Conservation (phyloP, 1,140 invertebrate genomes). For the Diabrotica undecimpunctata region DNA sequence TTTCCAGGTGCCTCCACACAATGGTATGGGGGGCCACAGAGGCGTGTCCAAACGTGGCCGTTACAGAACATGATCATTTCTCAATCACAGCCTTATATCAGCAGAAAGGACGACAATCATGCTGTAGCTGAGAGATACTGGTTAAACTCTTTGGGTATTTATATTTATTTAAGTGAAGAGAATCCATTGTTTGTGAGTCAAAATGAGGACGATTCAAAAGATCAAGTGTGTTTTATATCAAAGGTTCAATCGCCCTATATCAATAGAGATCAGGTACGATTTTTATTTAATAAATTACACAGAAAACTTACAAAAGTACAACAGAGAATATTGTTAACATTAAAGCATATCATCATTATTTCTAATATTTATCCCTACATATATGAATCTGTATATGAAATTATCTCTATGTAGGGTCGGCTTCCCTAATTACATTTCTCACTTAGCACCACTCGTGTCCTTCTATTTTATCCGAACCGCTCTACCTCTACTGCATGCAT, state of each 20-base stretch:
- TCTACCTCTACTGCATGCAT: no score
- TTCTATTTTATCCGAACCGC: no score
- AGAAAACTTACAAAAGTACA: no score
- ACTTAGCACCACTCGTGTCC: no score
- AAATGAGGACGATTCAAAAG: slow-evolving; percentile 53
- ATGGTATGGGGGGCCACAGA: slow-evolving; percentile 32
- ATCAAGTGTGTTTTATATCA: slow-evolving; percentile 43
- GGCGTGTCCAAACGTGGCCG: slow-evolving; percentile 51
- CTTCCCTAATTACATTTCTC: no score
- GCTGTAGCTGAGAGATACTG: slow-evolving; percentile 72
- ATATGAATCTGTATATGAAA: no score
- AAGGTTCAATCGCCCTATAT: slow-evolving; percentile 26
- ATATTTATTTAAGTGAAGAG: slow-evolving; percentile 58
- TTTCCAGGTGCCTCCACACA: slow-evolving; percentile 5
- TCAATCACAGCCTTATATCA: slow-evolving; percentile 50
- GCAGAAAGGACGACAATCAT: slow-evolving; percentile 60
- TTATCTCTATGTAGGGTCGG: no score
- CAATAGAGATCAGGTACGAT: slow-evolving; percentile 21
- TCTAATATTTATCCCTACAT: no score
- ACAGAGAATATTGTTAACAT: no score
- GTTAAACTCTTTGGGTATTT: slow-evolving; percentile 66
- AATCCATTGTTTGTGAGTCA: slow-evolving; percentile 71
- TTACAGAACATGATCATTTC: slow-evolving; percentile 60
- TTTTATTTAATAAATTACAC: neutral
- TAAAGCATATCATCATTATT: no score